Evolutionary conservation across 2,888 invertebrate genomes (phyloP).

Genomic region (Pegoplata infirma): DNA sequence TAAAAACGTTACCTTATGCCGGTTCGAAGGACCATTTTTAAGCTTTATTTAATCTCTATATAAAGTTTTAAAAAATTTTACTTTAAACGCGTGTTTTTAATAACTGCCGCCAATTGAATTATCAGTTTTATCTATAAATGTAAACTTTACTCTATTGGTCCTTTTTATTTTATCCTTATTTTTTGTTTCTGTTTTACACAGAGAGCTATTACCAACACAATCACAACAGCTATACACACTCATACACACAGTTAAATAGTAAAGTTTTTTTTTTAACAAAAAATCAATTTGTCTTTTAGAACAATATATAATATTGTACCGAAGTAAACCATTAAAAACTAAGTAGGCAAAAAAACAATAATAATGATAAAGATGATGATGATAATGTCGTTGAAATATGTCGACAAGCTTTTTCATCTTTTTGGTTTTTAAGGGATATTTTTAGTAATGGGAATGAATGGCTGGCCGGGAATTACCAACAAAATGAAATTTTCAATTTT

Average conservation of each 20-base stretch:
- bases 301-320: too few species aligned
- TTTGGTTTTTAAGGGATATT: not conserved
- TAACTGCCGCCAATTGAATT: too few species aligned
- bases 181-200: too few species aligned
- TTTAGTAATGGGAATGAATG: not conserved
- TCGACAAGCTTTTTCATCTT: not conserved
- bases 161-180: too few species aligned
- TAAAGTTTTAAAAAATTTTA: too few species aligned
- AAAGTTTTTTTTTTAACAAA: not conserved
- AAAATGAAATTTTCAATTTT: not conserved
- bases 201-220: not conserved
- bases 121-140: too few species aligned
- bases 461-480: not conserved
- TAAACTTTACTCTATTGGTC: not conserved
- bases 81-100: too few species aligned
- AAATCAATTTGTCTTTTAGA: constrained; percentile 52
- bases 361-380: not conserved
- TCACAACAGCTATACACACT: too few species aligned
- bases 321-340: constrained; percentile 38
- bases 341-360: constrained; percentile 2
- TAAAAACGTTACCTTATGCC: too few species aligned
- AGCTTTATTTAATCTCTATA: too few species aligned
- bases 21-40: too few species aligned
- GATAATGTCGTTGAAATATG: not conserved
- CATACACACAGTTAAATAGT: not conserved